Evolutionary conservation across 1,140 invertebrate species (phyloP).

Genomic region (Procambarus clarkii): DNA sequence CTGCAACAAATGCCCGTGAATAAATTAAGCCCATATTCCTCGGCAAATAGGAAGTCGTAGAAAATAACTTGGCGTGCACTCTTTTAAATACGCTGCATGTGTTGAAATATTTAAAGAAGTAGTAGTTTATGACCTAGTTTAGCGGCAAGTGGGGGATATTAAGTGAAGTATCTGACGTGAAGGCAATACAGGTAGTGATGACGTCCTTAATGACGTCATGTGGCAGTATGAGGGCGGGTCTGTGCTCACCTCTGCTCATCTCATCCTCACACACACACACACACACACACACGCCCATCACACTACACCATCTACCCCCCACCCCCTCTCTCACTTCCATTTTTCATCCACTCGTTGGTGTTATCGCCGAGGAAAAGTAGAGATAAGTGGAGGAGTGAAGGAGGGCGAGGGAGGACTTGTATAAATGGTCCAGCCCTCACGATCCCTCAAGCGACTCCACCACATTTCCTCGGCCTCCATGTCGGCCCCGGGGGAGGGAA

Average conservation of each 20-base stretch:
- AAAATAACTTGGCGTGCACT: neutral
- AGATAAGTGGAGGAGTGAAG: neutral
- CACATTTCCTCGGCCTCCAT: neutral
- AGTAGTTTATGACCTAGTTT: neutral
- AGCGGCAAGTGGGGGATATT: neutral
- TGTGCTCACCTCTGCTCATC: neutral
- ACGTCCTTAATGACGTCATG: constrained; percentile 27
- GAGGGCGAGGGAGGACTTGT: neutral
- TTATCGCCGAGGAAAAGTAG: neutral
- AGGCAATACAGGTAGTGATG: neutral
- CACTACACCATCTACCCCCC: too few relatives aligned
- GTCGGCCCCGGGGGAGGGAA: neutral
- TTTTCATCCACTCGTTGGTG: neutral
- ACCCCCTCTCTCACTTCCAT: neutral
- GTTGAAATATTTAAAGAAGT: neutral
- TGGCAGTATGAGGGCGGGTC: constrained; percentile 29
- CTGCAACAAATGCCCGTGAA: neutral
- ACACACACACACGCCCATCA: too few relatives aligned
- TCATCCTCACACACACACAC: neutral
- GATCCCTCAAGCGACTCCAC: neutral
- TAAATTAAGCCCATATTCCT: neutral
- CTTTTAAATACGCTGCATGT: neutral
- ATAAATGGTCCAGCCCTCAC: neutral
- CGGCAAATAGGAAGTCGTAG: neutral
- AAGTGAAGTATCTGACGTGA: neutral